Percentiles rank a stretch among this genome's conserved stretches.
Conservation (phyloP, 2,888 invertebrate genomes). For the Trichogramma evanescens region DNA sequence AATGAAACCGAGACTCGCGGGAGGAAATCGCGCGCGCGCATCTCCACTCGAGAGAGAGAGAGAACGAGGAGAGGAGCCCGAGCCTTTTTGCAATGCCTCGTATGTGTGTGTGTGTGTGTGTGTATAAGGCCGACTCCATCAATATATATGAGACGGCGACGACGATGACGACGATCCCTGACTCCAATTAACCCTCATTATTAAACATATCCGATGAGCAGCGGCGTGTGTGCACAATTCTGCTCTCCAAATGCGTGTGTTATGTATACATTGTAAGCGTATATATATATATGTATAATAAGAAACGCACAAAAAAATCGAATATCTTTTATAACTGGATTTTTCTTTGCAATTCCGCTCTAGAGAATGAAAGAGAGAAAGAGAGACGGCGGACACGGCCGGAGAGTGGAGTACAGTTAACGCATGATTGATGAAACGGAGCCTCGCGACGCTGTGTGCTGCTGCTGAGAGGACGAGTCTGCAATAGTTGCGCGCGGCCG, state of each 20-base stretch:
- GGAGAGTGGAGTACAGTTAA: too few species aligned
- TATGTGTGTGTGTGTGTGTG: background rate
- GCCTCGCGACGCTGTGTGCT: too few species aligned
- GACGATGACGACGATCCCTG: conserved; percentile 25
- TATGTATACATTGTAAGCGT: too few species aligned
- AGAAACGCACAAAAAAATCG: too few species aligned
- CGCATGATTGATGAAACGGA: too few species aligned
- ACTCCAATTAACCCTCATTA: conserved; percentile 40
- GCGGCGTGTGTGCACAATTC: background rate
- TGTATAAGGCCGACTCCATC: background rate
- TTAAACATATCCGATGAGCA: conserved; percentile 28
- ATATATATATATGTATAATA: too few species aligned
- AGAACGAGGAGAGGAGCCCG: background rate
- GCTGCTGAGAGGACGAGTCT: too few species aligned
- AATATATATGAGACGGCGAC: conserved; percentile 8
- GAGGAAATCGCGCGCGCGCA: conserved; percentile 1
- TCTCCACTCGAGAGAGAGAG: background rate
- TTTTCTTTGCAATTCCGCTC: too few species aligned
- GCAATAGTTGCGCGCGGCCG: too few species aligned
- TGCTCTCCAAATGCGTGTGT: background rate
- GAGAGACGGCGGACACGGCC: too few species aligned
- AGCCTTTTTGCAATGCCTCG: background rate
- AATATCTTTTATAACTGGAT: too few species aligned
- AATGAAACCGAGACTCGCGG: background rate
- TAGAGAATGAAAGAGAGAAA: too few species aligned